These are phyloP conservation scores for Vanacampus margaritifer DNA, from an alignment of 2,113 vertebrate species.

Conservation along the genomic window DNA sequence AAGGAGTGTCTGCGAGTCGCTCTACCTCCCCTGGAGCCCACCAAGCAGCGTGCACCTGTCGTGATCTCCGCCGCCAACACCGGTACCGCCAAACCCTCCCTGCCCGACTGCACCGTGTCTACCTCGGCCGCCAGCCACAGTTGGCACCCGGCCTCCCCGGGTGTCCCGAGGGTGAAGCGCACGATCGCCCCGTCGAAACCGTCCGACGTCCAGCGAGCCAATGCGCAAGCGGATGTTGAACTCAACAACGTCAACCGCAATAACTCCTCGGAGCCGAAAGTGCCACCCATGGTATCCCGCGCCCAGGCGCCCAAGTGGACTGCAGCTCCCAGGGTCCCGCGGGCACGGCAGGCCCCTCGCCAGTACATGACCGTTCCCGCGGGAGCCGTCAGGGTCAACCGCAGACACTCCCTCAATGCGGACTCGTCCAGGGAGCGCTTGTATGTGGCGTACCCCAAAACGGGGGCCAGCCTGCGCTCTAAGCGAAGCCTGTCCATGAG, in stretches of 20 bases:
- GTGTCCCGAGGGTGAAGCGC: slow-evolving; percentile 81
- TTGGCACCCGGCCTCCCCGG: slow-evolving; percentile 84
- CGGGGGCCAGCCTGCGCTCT: slow-evolving; percentile 74
- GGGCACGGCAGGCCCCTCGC: slow-evolving; percentile 74
- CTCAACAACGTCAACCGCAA: slow-evolving; percentile 90
- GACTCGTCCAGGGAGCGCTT: slow-evolving; percentile 72
- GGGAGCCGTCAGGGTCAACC: slow-evolving; percentile 76
- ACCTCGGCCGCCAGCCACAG: slow-evolving; percentile 84
- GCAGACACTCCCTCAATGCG: slow-evolving; percentile 82
- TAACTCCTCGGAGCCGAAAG: slow-evolving; percentile 83
- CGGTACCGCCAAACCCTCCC: slow-evolving; percentile 65
- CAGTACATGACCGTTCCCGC: slow-evolving; percentile 91
- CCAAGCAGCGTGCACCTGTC: slow-evolving; percentile 40
- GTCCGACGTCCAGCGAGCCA: slow-evolving; percentile 61
- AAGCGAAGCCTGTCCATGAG: slow-evolving; percentile 90
- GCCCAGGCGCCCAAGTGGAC: slow-evolving; percentile 64
- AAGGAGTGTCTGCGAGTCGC: slow-evolving; percentile 76
- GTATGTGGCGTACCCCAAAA: slow-evolving; percentile 64
- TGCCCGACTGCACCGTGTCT: slow-evolving; percentile 85
- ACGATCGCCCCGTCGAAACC: slow-evolving; percentile 72
- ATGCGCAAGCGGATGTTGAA: slow-evolving; percentile 73
- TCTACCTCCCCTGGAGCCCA: slow-evolving; percentile 51
- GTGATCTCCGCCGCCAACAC: slow-evolving; percentile 8
- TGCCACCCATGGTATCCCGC: slow-evolving; percentile 46
- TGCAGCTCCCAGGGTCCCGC: slow-evolving; percentile 75